Conservation (phyloP, 2,113 vertebrate genomes). For the Caretta caretta region DNA sequence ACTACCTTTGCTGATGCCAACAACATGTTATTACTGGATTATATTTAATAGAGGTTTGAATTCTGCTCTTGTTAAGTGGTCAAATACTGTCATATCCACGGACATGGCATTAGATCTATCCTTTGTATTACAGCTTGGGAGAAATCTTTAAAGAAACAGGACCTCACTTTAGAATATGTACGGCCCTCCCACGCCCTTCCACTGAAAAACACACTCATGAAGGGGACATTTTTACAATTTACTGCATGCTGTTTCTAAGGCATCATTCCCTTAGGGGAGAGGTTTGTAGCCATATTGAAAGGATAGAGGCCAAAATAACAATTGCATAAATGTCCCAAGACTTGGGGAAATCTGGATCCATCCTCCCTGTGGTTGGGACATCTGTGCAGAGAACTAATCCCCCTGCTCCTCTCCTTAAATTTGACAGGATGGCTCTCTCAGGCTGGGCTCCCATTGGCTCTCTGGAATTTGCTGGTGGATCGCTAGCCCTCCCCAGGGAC, state of each 20-base stretch:
- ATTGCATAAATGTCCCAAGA: not conserved
- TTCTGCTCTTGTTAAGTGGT: not conserved
- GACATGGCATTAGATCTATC: not conserved
- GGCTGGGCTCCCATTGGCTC: fast-evolving
- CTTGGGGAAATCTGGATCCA: not conserved
- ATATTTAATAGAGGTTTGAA: not conserved
- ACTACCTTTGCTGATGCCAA: not conserved
- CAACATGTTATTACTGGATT: not conserved
- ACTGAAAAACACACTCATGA: not conserved
- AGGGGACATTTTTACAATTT: not conserved
- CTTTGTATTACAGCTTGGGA: not conserved
- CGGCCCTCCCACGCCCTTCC: not conserved
- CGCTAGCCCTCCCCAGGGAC: not conserved
- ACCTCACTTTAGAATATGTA: not conserved
- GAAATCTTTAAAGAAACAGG: not conserved
- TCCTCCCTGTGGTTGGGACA: not conserved
- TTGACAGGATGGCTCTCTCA: not conserved
- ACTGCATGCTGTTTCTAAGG: not conserved
- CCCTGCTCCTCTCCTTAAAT: constrained; percentile 17
- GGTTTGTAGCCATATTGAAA: not conserved
- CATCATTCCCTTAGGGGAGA: not conserved
- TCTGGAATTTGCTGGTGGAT: not conserved
- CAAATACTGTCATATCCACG: not conserved
- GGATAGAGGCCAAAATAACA: not conserved
- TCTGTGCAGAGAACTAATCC: not conserved